Conservation (phyloP, 2,888 invertebrate genomes). For the Agelastica alni region DNA sequence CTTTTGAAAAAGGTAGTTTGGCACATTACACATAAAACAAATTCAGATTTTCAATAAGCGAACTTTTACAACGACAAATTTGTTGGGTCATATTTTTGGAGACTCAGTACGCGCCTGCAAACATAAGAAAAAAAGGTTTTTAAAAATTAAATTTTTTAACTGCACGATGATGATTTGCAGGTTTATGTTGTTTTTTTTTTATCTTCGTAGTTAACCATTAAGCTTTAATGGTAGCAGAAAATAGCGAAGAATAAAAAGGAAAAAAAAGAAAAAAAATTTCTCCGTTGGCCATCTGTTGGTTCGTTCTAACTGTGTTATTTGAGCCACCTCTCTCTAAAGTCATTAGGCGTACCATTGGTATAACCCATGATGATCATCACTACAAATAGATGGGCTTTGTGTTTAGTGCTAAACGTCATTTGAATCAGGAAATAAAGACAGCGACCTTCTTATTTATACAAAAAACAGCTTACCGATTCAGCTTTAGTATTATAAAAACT, state of each 20-base stretch:
- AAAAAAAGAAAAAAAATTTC: slow-evolving; percentile 14
- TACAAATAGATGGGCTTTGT: slow-evolving; percentile 12
- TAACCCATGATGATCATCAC: slow-evolving; percentile 8
- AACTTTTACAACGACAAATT: no score
- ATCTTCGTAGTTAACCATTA: slow-evolving; percentile 8
- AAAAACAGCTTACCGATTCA: no score
- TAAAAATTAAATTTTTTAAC: background rate
- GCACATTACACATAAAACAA: no score
- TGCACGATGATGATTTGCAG: slow-evolving; percentile 13
- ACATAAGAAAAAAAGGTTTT: background rate
- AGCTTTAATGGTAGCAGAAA: slow-evolving; percentile 19
- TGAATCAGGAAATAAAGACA: slow-evolving; percentile 12
- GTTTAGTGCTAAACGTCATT: slow-evolving; percentile 3
- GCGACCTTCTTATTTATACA: slow-evolving; percentile 9
- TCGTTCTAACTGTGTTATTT: slow-evolving; percentile 37
- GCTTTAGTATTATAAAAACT: no score
- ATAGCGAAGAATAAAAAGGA: slow-evolving; percentile 11
- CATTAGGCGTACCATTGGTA: slow-evolving; percentile 8
- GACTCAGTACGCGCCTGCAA: no score
- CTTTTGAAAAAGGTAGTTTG: no score
- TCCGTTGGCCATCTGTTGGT: slow-evolving; percentile 34
- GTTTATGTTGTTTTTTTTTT: slow-evolving; percentile 14
- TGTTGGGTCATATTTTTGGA: no score
- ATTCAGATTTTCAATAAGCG: no score
- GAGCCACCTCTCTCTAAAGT: slow-evolving; percentile 27